Evolutionary conservation across 2,888 invertebrate species (phyloP).

Genomic region (Xanthostigma xanthostigma): DNA sequence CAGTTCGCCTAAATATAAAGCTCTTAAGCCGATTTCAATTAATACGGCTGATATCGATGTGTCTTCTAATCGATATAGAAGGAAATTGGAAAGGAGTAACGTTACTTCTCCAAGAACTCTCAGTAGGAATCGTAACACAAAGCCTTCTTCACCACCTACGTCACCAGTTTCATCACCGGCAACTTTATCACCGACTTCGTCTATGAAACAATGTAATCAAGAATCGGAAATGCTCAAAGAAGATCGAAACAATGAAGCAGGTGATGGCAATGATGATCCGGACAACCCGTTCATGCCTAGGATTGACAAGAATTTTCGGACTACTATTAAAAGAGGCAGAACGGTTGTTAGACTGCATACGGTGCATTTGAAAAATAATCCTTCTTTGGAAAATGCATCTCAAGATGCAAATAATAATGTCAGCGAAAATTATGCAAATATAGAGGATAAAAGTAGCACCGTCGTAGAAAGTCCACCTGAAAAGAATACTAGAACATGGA

Average conservation of each 20-base stretch:
- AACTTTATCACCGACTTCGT: background rate
- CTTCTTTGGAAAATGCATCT: slow-evolving; percentile 12
- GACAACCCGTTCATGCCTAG: slow-evolving; percentile 29
- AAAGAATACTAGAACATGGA: slow-evolving; percentile 30
- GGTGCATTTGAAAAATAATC: slow-evolving; percentile 25
- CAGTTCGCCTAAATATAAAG: slow-evolving; percentile 31
- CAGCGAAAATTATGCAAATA: slow-evolving; percentile 8
- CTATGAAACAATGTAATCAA: slow-evolving; percentile 3
- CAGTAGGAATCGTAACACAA: too few relatives aligned
- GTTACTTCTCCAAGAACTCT: slow-evolving; percentile 13
- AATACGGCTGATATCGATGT: slow-evolving; percentile 81
- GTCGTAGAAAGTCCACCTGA: slow-evolving; percentile 20
- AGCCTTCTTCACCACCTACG: too few relatives aligned
- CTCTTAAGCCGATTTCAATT: slow-evolving; percentile 53
- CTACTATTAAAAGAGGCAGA: slow-evolving; percentile 54
- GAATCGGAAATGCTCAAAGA: background rate
- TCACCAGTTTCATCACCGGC: slow-evolving; percentile 3
- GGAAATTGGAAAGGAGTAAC: slow-evolving; percentile 23
- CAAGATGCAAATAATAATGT: slow-evolving; percentile 14
- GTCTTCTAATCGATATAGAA: slow-evolving; percentile 45
- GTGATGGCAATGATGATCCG: slow-evolving; percentile 8
- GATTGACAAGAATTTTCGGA: slow-evolving; percentile 33
- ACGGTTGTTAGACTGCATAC: slow-evolving; percentile 62
- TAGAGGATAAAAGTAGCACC: slow-evolving; percentile 28
- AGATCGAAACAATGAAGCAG: background rate